Base-by-base conservation (phyloP, 2,888 invertebrate genomes). In the Melanophora roralis region DNA sequence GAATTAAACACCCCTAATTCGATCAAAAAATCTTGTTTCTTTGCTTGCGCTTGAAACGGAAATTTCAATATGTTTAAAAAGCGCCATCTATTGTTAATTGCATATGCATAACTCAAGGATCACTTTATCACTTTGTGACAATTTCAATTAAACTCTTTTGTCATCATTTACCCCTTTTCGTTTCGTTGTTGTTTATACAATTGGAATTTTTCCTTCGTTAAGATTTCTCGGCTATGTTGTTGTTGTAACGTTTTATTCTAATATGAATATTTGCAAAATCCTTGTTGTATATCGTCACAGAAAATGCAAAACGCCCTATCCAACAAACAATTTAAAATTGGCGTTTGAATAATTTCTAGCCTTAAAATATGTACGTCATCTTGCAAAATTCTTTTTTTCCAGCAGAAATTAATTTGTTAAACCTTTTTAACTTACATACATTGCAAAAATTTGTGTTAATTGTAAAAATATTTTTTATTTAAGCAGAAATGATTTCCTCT, bases 241-340 rank as follows among this genome's bases (percentile, higher is more conserved):
- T 60, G 16, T 62, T 74, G n/a, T 62, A n/a, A n/a, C n/a, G n/a
- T 14, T 57, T 45, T 47, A 74, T 79, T 79, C 79, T 71, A 60
- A 79, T 79, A 75, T 67, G 79, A 79, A 79, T 75, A 14, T 71
- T 32, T 60, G 53, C 79, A 19, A 43, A 12, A 21, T 34, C 47
- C 19, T 67, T 67, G 69, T 55, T 65, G 74, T 64, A 34, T 43
- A n/a, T n/a, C n/a, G n/a, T n/a, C n/a, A n/a, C n/a, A n/a, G n/a
- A n/a, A n/a, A n/a, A n/a, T n/a, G n/a, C n/a, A n/a, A n/a, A n/a
- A n/a, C n/a, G n/a, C n/a, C n/a, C n/a, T n/a, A n/a, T n/a, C n/a
- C n/a, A n/a, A n/a, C n/a, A n/a, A n/a, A n/a, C n/a, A n/a, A n/a
- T n/a, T n/a, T n/a, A n/a, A n/a, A n/a, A n/a, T n/a, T n/a, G n/a